phyloP scores from a whole-genome alignment of 2,113 vertebrate species.

The Ardeotis arabs region DNA sequence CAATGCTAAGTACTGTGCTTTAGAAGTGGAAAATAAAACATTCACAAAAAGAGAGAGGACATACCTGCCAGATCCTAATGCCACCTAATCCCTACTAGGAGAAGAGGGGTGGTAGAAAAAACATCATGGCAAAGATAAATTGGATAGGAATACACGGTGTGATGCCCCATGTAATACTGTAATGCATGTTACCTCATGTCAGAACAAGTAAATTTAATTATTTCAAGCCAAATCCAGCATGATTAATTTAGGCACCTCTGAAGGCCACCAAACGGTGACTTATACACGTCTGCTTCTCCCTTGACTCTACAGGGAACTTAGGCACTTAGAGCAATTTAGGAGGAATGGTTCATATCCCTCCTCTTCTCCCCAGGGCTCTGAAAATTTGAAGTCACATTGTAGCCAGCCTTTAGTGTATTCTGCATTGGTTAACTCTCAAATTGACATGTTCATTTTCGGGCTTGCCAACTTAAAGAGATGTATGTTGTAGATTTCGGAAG shows the following conservation, averaged over 20 bases:
- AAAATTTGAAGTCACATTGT: background rate
- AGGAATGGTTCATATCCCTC: background rate
- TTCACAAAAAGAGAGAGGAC: background rate
- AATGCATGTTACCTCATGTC: background rate
- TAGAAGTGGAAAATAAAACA: background rate
- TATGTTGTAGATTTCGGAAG: background rate
- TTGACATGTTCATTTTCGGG: background rate
- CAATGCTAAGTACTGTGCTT: background rate
- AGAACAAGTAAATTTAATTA: background rate
- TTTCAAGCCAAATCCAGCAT: background rate
- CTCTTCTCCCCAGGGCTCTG: background rate
- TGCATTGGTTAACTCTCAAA: background rate
- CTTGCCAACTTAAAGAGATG: background rate
- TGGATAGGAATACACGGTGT: background rate
- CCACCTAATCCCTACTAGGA: background rate
- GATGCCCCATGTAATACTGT: background rate
- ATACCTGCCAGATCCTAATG: background rate
- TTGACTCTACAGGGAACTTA: background rate
- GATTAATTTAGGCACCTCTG: slow-evolving; percentile 8
- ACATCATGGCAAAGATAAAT: background rate
- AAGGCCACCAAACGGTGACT: background rate
- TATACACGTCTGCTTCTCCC: background rate
- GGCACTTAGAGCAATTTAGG: background rate
- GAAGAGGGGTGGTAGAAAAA: background rate
- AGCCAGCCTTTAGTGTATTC: background rate